Percentiles rank a stretch among this genome's conserved stretches.
phyloP scores from a whole-genome alignment of 2,113 vertebrate species.

The Xyliphius kryptos region DNA sequence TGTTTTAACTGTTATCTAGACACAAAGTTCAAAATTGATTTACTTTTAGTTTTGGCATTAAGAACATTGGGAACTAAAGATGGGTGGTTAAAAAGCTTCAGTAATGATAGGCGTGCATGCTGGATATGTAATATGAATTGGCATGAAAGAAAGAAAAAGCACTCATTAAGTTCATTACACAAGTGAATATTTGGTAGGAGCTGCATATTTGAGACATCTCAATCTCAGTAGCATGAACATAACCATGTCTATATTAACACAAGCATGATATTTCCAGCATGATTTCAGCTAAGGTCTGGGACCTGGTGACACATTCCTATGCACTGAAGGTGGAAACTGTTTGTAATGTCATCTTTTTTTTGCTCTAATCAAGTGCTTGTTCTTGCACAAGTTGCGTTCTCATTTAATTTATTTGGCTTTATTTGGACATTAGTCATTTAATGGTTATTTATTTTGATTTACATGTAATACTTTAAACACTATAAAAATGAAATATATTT shows the following conservation, averaged over 20 bases:
- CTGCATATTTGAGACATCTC: conserved; percentile 22
- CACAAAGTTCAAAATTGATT: background rate
- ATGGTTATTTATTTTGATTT: too few species aligned
- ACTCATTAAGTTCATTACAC: conserved; percentile 11
- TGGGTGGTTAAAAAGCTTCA: conserved; percentile 19
- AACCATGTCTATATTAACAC: conserved; percentile 24
- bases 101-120: conserved; percentile 35
- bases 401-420: background rate
- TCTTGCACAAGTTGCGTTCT: background rate
- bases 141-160: conserved; percentile 30
- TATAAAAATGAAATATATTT: background rate
- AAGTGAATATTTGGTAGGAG: conserved; percentile 2
- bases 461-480: background rate
- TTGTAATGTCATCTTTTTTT: background rate
- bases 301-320: conserved; percentile 15
- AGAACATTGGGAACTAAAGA: background rate
- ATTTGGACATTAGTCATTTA: background rate
- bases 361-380: background rate
- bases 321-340: conserved; percentile 3
- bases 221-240: conserved; percentile 36
- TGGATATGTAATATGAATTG: conserved; percentile 35
- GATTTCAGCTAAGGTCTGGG: conserved; percentile 8
- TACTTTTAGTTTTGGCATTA: conserved; percentile 1
- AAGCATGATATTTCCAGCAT: conserved; percentile 35
- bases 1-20: background rate